Percentiles rank a stretch among this genome's conserved stretches.
Evolutionary conservation across 2,797 vertebrate species (phyloP).

Genomic region (Pseudochirops cupreus): DNA sequence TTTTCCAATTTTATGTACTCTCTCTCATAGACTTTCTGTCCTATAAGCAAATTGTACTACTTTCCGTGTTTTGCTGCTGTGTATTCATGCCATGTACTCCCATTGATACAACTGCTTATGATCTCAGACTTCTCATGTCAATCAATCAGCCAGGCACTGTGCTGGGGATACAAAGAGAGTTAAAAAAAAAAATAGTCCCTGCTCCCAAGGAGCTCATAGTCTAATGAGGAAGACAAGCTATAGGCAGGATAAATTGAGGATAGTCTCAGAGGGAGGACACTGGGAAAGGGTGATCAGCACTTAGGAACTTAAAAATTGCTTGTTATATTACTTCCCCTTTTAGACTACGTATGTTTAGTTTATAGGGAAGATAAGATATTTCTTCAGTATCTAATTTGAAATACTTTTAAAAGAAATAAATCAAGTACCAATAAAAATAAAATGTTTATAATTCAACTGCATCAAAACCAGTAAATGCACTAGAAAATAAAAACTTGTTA

Average conservation of each 20-base stretch:
- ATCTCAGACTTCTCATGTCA: background rate
- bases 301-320: background rate
- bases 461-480: constrained; percentile 15
- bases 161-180: background rate
- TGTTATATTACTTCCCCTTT: background rate
- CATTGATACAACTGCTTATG: background rate
- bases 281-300: background rate
- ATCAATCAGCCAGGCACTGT: background rate
- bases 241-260: background rate
- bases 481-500: constrained; percentile 19
- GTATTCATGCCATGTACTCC: background rate
- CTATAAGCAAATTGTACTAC: background rate
- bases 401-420: constrained; percentile 52
- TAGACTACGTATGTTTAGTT: background rate
- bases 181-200: background rate
- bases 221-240: background rate
- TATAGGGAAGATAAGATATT: constrained; percentile 5
- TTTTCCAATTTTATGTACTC: background rate
- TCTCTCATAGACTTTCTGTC: background rate
- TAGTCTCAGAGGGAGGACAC: background rate
- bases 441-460: background rate
- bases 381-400: constrained; percentile 48
- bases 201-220: background rate
- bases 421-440: background rate
- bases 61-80: background rate